Conservation (phyloP, 1,140 invertebrate genomes). For the Meteorus sp. region DNA sequence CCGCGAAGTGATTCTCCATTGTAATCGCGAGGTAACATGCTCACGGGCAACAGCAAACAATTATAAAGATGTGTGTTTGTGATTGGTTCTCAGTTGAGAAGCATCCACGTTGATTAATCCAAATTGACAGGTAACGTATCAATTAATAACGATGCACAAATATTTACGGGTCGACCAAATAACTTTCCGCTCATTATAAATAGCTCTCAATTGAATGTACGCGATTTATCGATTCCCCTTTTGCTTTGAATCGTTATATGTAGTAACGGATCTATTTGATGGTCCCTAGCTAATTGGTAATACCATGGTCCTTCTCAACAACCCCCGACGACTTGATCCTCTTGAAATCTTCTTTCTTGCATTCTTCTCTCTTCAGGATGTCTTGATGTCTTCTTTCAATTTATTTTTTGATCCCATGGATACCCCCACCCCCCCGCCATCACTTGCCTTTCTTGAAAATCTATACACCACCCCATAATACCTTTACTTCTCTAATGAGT, state of each 20-base stretch:
- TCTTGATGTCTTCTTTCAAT: constrained; percentile 52
- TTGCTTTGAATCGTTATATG: too few species aligned
- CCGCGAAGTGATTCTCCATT: constrained; percentile 13
- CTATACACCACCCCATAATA: too few species aligned
- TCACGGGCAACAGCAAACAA: constrained; percentile 2
- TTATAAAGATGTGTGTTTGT: background rate
- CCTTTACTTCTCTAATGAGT: too few species aligned
- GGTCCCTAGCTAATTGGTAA: constrained; percentile 21
- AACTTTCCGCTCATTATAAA: background rate
- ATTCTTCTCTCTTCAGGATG: constrained; percentile 54
- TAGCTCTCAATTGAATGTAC: constrained; percentile 7
- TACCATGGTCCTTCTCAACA: constrained; percentile 22
- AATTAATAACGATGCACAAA: constrained; percentile 15
- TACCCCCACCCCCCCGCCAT: constrained; percentile 23
- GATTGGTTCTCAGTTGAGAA: background rate
- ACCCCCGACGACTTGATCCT: constrained; percentile 34
- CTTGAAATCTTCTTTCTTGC: constrained; percentile 58
- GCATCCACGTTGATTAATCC: background rate
- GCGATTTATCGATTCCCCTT: constrained; percentile 14
- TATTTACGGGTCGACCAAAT: background rate
- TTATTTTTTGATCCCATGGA: constrained; percentile 31
- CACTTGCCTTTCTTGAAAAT: background rate
- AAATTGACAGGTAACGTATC: background rate
- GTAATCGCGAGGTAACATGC: constrained; percentile 12
- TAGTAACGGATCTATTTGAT: constrained; percentile 10